Evolutionary conservation across 2,888 invertebrate genomes (phyloP), one percentile per base, ranked within the genome.

Genomic region (Arge pagana): DNA sequence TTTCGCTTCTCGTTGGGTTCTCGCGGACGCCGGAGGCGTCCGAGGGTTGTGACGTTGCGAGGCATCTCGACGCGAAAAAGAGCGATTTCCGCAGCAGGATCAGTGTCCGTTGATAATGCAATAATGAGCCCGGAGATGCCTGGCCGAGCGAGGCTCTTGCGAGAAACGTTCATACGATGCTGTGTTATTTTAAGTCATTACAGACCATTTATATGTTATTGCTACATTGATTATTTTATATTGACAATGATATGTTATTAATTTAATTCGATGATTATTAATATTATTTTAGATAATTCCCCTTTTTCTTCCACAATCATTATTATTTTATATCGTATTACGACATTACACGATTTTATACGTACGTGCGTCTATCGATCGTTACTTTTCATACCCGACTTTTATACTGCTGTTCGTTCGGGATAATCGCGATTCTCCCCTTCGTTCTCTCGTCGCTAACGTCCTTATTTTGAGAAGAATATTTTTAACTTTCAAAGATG

Each of bases 161-260:
- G 62, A 59, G 63, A 65, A 66, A 65, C 62, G 67, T 72, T 69
- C 66, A 70, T 74, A 74, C 70, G 71, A 74, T 68, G 75, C 75
- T 75, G 75, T 75, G 75, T 71, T 75, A 75, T 69, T 72, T n/a
- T 74, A 74, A 75, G 75, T 75, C 75, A 75, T 65, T 72, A 71
- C 64, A 62, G 64, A 74, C 65, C 67, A 68, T n/a, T n/a, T n/a
- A n/a, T 72, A 71, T 64, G 74, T 75, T 75, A 73, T 74, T 69
- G 67, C 69, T 71, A 72, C 69, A 64, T 74, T 67, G 64, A 65
- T 72, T 71, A 72, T 74, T 73, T 72, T 72, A 73, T 71, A 62
- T 68, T 66, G 60, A 70, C 69, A 70, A 68, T 61, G 60, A 68
- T 64, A 70, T 74, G 75, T 75, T 75, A 74, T 73, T 75, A 75